phyloP scores from a whole-genome alignment of 2,113 vertebrate species.

The Lucifuga dentata region DNA sequence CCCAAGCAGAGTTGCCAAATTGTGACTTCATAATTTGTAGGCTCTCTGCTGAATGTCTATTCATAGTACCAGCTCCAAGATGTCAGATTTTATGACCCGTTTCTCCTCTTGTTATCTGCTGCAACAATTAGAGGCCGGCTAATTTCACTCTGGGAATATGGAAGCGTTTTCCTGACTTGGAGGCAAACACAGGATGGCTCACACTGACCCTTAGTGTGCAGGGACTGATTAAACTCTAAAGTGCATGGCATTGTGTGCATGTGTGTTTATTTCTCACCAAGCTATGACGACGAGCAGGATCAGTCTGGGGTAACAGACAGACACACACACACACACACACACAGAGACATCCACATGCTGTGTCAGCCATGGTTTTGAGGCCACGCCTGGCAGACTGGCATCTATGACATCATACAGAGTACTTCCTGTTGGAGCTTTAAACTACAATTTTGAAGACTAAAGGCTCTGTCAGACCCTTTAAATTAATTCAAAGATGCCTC shows the following conservation, averaged over 20 bases:
- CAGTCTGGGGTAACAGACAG: slow-evolving; percentile 24
- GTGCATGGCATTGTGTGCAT: neutral
- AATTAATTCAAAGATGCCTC: no score
- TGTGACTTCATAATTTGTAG: slow-evolving; percentile 75
- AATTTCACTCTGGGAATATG: slow-evolving; percentile 62
- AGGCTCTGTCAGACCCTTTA: no score
- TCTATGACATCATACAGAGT: neutral
- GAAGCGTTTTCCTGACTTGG: slow-evolving; percentile 60
- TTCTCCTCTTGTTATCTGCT: slow-evolving; percentile 73
- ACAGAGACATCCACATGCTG: slow-evolving; percentile 1
- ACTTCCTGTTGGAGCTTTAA: no score
- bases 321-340: neutral
- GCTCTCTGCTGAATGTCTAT: slow-evolving; percentile 75
- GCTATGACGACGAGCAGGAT: slow-evolving; percentile 22
- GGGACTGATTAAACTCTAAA: slow-evolving; percentile 37
- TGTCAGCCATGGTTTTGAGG: slow-evolving; percentile 32
- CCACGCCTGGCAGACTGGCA: slow-evolving; percentile 51
- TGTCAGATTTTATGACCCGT: slow-evolving; percentile 73
- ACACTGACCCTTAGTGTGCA: neutral
- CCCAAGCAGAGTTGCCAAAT: slow-evolving; percentile 55
- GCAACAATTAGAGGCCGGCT: slow-evolving; percentile 63
- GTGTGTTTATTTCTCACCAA: slow-evolving; percentile 5
- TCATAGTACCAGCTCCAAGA: slow-evolving; percentile 74
- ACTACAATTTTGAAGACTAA: no score
- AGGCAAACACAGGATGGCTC: slow-evolving; percentile 23